phyloP scores from a whole-genome alignment of 2,113 vertebrate species.

The Phaetusa simplex region DNA sequence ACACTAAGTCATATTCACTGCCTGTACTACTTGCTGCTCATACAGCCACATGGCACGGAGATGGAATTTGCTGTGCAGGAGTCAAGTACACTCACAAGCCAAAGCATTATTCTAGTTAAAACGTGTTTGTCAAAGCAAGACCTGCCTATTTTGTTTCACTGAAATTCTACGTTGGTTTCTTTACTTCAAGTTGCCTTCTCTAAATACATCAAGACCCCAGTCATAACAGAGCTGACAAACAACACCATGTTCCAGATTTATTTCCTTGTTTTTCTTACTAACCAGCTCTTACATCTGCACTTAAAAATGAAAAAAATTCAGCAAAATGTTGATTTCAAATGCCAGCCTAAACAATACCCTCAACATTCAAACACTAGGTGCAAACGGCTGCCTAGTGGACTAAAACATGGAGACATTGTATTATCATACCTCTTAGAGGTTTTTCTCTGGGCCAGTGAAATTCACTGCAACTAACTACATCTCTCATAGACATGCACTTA shows the following conservation, averaged over 20 bases:
- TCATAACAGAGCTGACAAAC: neutral
- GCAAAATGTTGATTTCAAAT: constrained; percentile 33
- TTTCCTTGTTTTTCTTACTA: neutral
- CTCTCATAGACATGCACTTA: neutral
- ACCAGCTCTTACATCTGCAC: neutral
- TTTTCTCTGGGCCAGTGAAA: neutral
- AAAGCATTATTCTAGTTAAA: neutral
- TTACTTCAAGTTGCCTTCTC: neutral
- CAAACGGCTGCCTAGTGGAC: neutral
- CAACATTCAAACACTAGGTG: neutral
- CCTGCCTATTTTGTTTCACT: neutral
- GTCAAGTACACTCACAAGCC: neutral
- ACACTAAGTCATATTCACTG: neutral
- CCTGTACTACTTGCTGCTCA: neutral
- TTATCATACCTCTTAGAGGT: neutral
- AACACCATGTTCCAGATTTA: neutral
- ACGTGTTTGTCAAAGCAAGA: neutral
- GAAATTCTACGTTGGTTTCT: neutral
- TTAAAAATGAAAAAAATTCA: neutral
- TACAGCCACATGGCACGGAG: neutral
- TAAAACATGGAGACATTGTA: neutral
- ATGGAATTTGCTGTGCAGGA: neutral
- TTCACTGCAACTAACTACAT: neutral
- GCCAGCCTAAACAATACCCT: constrained; percentile 9
- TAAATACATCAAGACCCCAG: neutral